Conservation (phyloP, 2,113 vertebrate species). For the Sterrhoptilus dennistouni region DNA sequence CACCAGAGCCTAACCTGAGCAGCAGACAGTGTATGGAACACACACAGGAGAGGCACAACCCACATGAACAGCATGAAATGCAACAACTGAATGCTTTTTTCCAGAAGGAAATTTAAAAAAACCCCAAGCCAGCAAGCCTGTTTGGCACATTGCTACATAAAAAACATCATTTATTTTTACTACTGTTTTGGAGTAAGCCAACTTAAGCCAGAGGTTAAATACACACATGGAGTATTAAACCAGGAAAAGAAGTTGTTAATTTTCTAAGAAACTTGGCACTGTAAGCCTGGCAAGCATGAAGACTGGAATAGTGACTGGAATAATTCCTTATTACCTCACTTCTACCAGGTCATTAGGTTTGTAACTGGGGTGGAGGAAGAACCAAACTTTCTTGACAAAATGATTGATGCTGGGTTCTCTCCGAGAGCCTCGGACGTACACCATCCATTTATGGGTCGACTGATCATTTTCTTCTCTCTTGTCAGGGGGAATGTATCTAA, state of each 20-base stretch:
- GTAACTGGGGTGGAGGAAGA: constrained; percentile 98
- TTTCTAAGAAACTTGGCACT: background rate
- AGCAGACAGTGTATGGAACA: background rate
- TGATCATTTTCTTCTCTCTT: constrained; percentile 98
- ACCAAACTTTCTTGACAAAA: constrained; percentile 99
- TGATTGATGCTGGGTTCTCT: constrained; percentile 95
- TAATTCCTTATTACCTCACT: constrained; percentile 83
- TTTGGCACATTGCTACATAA: background rate
- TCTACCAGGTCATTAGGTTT: constrained; percentile 98
- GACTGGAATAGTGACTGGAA: background rate
- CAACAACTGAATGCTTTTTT: background rate
- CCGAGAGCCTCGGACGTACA: constrained; percentile 93
- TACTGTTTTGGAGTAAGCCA: background rate
- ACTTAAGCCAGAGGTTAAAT: background rate
- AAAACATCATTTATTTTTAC: background rate
- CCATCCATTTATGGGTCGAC: constrained; percentile 99
- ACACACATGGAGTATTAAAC: background rate
- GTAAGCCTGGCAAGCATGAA: background rate
- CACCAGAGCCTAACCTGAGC: background rate
- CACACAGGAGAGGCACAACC: background rate
- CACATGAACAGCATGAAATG: background rate
- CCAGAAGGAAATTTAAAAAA: background rate
- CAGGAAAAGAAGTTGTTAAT: background rate
- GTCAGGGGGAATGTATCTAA: constrained; percentile 96
- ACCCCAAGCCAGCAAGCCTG: background rate